Evolutionary conservation across 2,797 vertebrate species (phyloP), one percentile per base, ranked within the genome.

Genomic region (Dicrostonyx torquatus): DNA sequence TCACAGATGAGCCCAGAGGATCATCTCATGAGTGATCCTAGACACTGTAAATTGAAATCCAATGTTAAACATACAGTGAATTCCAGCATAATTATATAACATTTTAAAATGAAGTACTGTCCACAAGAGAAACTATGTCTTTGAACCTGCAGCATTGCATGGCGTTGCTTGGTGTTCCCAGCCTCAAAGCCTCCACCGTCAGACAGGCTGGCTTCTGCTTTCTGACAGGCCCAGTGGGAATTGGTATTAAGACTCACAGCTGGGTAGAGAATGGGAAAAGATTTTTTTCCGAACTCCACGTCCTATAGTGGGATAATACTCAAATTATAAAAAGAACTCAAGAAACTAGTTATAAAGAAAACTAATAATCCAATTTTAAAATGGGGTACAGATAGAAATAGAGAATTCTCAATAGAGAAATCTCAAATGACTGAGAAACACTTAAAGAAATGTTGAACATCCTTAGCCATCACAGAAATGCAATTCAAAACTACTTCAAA

Each of bases 81-180:
- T 72, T 89, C 60, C 22, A 66, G 18, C 83, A 11, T 72, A 66
- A 75, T 86, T 91, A 34, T 82, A 62, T 1, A 86, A 55, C 60
- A 85, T 78, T 80, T 93, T 37, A 76, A 92, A 93, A 83, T 45
- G 75, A 77, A 86, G 24, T 68, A n/a, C 9, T 26, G 53, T 22
- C 7, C 26, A 60, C 29, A 90, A 45, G 66, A 20, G 34, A 78
- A 87, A 20, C 8, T 53, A 26, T 62, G 31, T 78, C 53, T 40
- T 68, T 87, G 53, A 34, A n/a, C 4, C 58, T 75, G 37, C 3
- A 64, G 31, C 50, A 43, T 1, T 31, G 4, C n/a, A 77, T 70
- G 70, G 1, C 13, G 70, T 40, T 24, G 9, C 2, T 13, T 34
- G 20, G 12, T 68, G 0, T 55, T 26, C 7, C 4, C 22, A 45